Percentiles rank a stretch among this genome's conserved stretches.
Evolutionary conservation across 2,113 vertebrate genomes (phyloP).

Genomic region (Tragelaphus buxtoni): DNA sequence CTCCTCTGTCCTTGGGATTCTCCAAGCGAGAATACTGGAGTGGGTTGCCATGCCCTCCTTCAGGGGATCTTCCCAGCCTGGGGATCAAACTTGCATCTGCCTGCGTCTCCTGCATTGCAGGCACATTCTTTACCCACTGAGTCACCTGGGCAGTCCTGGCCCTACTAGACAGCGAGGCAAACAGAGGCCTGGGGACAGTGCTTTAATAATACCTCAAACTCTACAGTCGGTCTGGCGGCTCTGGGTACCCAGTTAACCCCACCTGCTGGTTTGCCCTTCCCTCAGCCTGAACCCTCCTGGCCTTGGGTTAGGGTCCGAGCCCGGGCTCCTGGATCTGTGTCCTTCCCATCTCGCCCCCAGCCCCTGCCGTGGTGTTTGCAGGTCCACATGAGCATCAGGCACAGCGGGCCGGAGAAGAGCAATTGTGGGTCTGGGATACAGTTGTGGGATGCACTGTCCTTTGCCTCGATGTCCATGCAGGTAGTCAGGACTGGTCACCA

Average conservation of each 20-base stretch:
- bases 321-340: neutral
- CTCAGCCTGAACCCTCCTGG: neutral
- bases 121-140: neutral
- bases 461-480: neutral
- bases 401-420: rapidly evolving
- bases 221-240: neutral
- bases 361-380: rapidly evolving
- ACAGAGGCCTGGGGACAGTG: neutral
- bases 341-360: neutral
- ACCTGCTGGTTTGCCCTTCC: neutral
- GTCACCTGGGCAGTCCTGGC: neutral
- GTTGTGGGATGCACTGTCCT: neutral
- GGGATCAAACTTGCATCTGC: neutral
- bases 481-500: neutral
- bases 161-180: too few relatives aligned
- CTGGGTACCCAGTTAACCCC: neutral
- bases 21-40: neutral
- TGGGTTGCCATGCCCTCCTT: neutral
- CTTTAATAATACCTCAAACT: neutral
- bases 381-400: rapidly evolving
- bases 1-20: neutral
- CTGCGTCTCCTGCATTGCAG: neutral
- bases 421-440: rapidly evolving
- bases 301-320: neutral
- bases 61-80: neutral